These are phyloP conservation scores for Torymus auratus DNA, from an alignment of 2,888 invertebrate genomes.

Conservation along the genomic window DNA sequence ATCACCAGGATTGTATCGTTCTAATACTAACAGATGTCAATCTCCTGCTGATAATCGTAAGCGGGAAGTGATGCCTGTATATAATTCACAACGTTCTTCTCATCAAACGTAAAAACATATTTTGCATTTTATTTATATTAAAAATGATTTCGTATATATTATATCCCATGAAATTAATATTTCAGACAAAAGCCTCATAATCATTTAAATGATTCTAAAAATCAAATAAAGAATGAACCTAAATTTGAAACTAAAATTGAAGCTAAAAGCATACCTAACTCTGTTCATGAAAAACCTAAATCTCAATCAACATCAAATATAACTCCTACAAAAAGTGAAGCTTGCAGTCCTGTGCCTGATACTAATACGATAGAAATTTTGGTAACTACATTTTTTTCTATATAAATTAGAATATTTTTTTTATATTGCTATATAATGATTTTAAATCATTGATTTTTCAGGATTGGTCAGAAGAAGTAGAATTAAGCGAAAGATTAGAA, in stretches of 20 bases:
- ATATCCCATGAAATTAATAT: slow-evolving; percentile 20
- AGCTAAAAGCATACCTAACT: slow-evolving; percentile 43
- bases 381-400: slow-evolving; percentile 55
- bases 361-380: slow-evolving; percentile 59
- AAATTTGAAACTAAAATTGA: too few relatives aligned
- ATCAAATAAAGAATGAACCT: too few relatives aligned
- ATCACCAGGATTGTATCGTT: slow-evolving; percentile 67
- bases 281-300: slow-evolving; percentile 63
- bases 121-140: neutral
- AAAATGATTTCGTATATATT: slow-evolving; percentile 10
- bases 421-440: slow-evolving; percentile 7
- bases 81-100: slow-evolving; percentile 62
- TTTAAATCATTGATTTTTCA: slow-evolving; percentile 61
- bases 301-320: slow-evolving; percentile 62
- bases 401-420: neutral
- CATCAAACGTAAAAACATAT: slow-evolving; percentile 66
- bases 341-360: slow-evolving; percentile 61
- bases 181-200: slow-evolving; percentile 66
- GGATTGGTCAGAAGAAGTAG: slow-evolving; percentile 83
- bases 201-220: slow-evolving; percentile 59
- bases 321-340: slow-evolving; percentile 67
- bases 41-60: slow-evolving; percentile 65
- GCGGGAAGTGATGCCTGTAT: slow-evolving; percentile 63
- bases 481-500: slow-evolving; percentile 77
- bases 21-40: slow-evolving; percentile 65